Evolutionary conservation across 2,888 invertebrate genomes (phyloP).

Genomic region (Geotrupes spiniger): DNA sequence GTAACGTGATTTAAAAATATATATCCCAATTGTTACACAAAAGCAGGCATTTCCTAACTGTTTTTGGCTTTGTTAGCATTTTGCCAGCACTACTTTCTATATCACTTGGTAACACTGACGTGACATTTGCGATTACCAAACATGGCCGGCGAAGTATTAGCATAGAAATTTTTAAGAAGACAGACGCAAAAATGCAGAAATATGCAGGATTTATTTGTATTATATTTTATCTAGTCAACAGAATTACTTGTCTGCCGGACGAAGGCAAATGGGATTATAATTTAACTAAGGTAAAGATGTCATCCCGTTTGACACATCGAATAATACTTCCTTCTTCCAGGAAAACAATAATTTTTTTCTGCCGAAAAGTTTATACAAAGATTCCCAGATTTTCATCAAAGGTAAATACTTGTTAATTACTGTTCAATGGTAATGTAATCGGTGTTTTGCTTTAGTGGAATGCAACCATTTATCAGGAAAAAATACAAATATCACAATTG

Average conservation of each 20-base stretch:
- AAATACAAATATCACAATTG: constrained; percentile 50
- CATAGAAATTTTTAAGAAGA: too few relatives aligned
- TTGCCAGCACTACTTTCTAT: too few relatives aligned
- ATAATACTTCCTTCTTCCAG: constrained; percentile 40
- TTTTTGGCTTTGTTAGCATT: too few relatives aligned
- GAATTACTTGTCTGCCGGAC: constrained; percentile 54
- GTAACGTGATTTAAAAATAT: too few relatives aligned
- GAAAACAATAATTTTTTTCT: constrained; percentile 52
- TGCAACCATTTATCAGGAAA: constrained; percentile 21
- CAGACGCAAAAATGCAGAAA: constrained; percentile 3
- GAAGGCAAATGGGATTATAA: constrained; percentile 67
- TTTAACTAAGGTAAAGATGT: constrained; percentile 49
- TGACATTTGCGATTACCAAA: too few relatives aligned
- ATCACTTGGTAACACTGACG: too few relatives aligned
- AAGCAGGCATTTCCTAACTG: too few relatives aligned
- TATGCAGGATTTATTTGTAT: background rate
- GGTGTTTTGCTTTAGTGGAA: constrained; percentile 37
- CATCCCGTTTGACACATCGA: constrained; percentile 9
- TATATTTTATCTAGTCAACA: constrained; percentile 3
- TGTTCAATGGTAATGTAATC: constrained; percentile 15
- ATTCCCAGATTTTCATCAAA: constrained; percentile 66
- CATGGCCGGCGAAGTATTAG: too few relatives aligned
- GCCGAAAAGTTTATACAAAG: constrained; percentile 67
- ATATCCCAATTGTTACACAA: too few relatives aligned
- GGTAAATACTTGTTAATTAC: constrained; percentile 54